Conservation (phyloP, 2,797 vertebrate genomes). For the Malacoraja senta region DNA sequence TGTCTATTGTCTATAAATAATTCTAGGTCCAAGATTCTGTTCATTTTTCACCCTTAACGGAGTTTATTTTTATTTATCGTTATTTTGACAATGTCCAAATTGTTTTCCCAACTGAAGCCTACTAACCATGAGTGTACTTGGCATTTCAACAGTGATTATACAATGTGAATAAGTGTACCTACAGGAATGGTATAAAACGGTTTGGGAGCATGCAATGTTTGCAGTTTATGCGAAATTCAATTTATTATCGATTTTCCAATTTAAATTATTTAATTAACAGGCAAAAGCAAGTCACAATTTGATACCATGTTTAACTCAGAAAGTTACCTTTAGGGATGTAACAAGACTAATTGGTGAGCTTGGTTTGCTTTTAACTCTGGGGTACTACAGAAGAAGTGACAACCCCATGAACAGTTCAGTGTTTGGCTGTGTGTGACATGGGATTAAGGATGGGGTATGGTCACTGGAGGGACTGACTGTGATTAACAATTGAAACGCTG, state of each 20-base stretch:
- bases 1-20: neutral
- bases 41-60: neutral
- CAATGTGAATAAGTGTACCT: neutral
- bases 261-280: neutral
- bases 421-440: neutral
- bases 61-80: neutral
- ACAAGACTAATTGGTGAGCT: neutral
- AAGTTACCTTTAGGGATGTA: neutral
- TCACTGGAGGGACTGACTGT: no score
- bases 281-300: neutral
- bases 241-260: neutral
- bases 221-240: neutral
- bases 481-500: neutral
- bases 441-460: neutral
- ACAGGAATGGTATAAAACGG: neutral
- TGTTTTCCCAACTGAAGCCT: neutral
- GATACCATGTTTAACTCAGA: neutral
- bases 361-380: no score
- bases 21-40: neutral
- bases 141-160: neutral
- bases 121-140: neutral
- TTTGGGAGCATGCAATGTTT: neutral
- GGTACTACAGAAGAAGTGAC: neutral
- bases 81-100: neutral
- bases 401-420: neutral